Base-by-base conservation (phyloP, 2,113 vertebrate species). In the Turnix velox region DNA sequence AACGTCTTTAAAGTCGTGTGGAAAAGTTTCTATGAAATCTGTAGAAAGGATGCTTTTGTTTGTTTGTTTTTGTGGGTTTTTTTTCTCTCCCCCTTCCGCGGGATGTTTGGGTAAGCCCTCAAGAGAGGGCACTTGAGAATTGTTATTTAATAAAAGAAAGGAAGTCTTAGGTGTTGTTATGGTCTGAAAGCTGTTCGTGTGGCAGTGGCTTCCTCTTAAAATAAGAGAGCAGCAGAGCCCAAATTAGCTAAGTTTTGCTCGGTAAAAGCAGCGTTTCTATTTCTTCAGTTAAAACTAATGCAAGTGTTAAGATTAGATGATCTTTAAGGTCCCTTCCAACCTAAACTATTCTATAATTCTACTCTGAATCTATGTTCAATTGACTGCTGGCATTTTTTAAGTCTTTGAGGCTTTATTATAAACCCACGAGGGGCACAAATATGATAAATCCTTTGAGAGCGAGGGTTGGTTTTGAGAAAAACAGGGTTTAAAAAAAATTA, bases 231-330 rank as follows among this genome's bases (percentile, higher is more conserved):
- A 3, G 0, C 13, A 13, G 35, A 45, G 27, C 52, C 6, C 1
- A 2, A 37, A 17, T 4, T 4, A 30, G 45, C 54, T 25, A 1
- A 4, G 6, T 72, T 66, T 49, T 22, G 13, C 14, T 23, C 31
- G 1, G 8, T 27, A 1, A 2, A 46, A 27, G 18, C 3, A 20
- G 27, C 0, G 0, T 33, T 48, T 55, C 6, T 43, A 0, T 46
- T 67, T 52, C 4, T 80, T 30, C 2, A 28, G 40, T 25, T 31
- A 12, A 57, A 72, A 18, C n/a, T 35, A 49, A 11, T 5, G 30
- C 43, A 16, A 8, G n/a, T 14, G 0, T 66, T 37, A 19, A 25
- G 62, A 24, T n/a, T n/a, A n/a, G n/a, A n/a, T n/a, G n/a, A n/a
- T n/a, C n/a, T n/a, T n/a, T n/a, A n/a, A n/a, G n/a, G n/a, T n/a